These are phyloP conservation scores for Phrynocephalus vlangalii DNA, from an alignment of 2,797 vertebrate genomes.

Conservation along the genomic window DNA sequence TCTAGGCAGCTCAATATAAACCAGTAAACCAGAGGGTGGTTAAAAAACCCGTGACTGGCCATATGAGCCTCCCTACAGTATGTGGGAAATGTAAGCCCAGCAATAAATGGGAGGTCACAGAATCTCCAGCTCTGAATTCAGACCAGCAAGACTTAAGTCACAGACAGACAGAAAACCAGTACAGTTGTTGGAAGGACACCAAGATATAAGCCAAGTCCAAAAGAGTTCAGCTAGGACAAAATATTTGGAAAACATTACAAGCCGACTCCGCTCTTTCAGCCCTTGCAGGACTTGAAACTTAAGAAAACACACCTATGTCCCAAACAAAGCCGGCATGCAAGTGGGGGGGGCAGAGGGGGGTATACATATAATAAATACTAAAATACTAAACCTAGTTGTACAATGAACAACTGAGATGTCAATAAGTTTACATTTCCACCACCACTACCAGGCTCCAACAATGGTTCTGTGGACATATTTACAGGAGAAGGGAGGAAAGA, in stretches of 20 bases:
- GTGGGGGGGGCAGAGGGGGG: too few species aligned
- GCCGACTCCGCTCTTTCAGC: too few species aligned
- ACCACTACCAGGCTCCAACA: not conserved
- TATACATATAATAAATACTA: too few species aligned
- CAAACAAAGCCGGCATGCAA: not conserved
- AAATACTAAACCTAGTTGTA: not conserved
- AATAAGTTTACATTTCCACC: not conserved
- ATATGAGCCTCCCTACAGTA: too few species aligned
- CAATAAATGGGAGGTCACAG: not conserved
- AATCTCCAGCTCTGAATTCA: not conserved
- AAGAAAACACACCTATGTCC: not conserved
- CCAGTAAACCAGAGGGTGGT: too few species aligned
- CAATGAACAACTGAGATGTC: not conserved
- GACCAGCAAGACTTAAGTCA: not conserved
- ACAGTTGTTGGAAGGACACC: not conserved
- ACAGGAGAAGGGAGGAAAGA: not conserved
- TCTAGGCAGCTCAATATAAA: too few species aligned
- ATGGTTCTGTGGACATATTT: not conserved
- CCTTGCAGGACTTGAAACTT: too few species aligned
- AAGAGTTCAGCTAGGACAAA: not conserved
- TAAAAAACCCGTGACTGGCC: too few species aligned
- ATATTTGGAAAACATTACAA: not conserved
- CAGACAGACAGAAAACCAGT: not conserved
- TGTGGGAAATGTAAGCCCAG: not conserved
- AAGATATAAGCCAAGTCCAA: not conserved